Base-by-base conservation (phyloP, 30 jellyfish, hydroid and myxozoan genomes). In the Hydractinia symbiolongicarpus region DNA sequence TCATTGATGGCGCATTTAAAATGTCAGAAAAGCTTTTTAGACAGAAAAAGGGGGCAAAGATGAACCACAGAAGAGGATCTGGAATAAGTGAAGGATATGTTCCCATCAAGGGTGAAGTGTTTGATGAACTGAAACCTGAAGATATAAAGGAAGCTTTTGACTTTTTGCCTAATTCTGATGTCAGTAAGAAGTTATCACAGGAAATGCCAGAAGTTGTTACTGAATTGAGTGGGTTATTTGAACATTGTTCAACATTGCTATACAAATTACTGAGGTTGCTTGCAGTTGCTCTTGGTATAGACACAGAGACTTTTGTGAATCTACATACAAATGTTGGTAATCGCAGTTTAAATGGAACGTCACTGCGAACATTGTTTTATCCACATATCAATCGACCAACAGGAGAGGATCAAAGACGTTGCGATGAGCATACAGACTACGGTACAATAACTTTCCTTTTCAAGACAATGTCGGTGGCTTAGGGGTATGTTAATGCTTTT, bases 101-200 rank as follows among this genome's bases (percentile, higher is more conserved):
- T 30, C 81, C 81, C 5, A 15, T 20, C 4, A 50, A 53, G 3
- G 81, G 81, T n/a, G 87, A 79, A 67, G 73, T 49, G 14, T 79
- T 79, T 54, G 73, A 66, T 53, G 66, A 19, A 15, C 40, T 9
- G 49, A 64, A 44, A 62, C 79, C 87, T 19, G 50, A 10, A 9
- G 87, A 79, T 57, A 61, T 79, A 9, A 79, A 79, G 44, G 87
- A 79, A 52, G 87, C 87, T 5, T 79, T 79, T 66, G 87, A 79
- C 21, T 79, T 53, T 66, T 53, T 62, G 40, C 87, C 87, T 2
- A 79, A 16, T 15, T n/a, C 87, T 5, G 21, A 61, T 10, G 9
- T 61, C 19, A 9, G 81, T 5, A 6, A 61, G 1, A 79, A 30
- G 15, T 67, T 79, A 8, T 30, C 50, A 6, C 21, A 66, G 67